Conservation (phyloP, 1,140 invertebrate genomes). For the Bombus cullumanus region DNA sequence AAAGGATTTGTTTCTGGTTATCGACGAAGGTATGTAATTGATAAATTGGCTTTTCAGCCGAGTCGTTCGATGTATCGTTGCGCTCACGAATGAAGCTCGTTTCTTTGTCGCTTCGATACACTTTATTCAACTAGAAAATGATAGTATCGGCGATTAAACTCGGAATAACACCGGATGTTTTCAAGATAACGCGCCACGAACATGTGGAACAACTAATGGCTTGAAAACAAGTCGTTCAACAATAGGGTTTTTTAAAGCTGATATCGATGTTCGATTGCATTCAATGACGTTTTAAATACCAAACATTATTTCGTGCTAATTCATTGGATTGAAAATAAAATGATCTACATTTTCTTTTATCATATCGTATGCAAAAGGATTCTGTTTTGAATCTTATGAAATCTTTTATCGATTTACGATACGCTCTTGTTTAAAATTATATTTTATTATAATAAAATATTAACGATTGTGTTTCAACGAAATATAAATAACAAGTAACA, state of each 20-base stretch:
- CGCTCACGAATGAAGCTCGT: neutral
- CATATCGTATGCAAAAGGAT: neutral
- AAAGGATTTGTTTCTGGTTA: neutral
- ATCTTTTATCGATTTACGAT: neutral
- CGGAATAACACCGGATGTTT: slow-evolving; percentile 44
- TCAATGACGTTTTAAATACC: neutral
- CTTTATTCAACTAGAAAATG: slow-evolving; percentile 15
- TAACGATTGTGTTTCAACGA: too few species aligned
- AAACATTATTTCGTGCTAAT: neutral
- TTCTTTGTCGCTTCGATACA: neutral
- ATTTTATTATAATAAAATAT: too few species aligned
- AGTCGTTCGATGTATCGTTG: neutral
- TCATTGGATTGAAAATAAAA: neutral
- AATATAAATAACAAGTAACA: too few species aligned
- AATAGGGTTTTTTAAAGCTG: slow-evolving; percentile 12
- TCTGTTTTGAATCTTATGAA: neutral
- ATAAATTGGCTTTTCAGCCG: neutral
- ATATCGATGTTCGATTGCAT: slow-evolving; percentile 16
- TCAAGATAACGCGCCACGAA: slow-evolving; percentile 20
- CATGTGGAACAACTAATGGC: slow-evolving; percentile 15
- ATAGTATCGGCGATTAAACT: slow-evolving; percentile 8
- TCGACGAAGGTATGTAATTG: neutral
- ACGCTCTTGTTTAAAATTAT: neutral
- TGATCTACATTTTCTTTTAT: neutral
- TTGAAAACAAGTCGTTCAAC: slow-evolving; percentile 31